A percentile compares a stretch with the other conserved stretches of the same genome.
These are phyloP conservation scores for Neodon shergylaensis DNA, from an alignment of 2,113 vertebrate species.

Conservation along the genomic window DNA sequence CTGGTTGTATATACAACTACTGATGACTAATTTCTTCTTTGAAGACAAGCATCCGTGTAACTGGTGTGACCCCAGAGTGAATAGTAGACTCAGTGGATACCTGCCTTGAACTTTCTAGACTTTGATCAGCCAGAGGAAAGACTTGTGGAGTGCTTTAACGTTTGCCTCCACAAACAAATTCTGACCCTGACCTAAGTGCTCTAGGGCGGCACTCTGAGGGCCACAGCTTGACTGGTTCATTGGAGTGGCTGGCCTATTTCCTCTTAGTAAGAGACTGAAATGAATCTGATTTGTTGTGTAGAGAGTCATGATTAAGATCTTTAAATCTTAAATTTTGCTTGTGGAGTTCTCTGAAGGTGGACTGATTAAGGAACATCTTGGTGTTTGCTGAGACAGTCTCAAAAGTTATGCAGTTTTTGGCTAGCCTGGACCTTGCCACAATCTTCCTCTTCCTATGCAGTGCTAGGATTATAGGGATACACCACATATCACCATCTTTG, in stretches of 20 bases:
- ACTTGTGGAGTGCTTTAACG: slow-evolving; percentile 28
- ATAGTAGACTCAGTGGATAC: slow-evolving; percentile 20
- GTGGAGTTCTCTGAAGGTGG: neutral
- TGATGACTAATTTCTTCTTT: slow-evolving; percentile 23
- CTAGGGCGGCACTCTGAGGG: neutral
- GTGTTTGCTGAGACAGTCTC: neutral
- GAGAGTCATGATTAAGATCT: neutral
- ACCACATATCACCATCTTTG: neutral
- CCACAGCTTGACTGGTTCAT: neutral
- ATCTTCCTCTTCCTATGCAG: neutral
- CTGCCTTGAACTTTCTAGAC: slow-evolving; percentile 50
- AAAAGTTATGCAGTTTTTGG: neutral
- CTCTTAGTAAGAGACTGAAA: neutral
- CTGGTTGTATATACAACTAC: neutral
- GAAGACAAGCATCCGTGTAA: slow-evolving; percentile 22
- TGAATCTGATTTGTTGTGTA: slow-evolving; percentile 27
- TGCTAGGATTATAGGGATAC: neutral
- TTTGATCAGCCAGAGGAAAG: slow-evolving; percentile 55
- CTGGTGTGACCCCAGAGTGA: neutral
- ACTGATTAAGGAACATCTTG: neutral
- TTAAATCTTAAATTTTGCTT: neutral
- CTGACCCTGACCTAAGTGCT: neutral
- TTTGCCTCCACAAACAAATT: slow-evolving; percentile 49
- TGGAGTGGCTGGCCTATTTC: slow-evolving; percentile 6
- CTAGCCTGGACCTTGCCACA: neutral